Percentiles rank a stretch among this genome's conserved stretches.
Conservation (phyloP, 2,797 vertebrate genomes). For the Aldrovandia affinis region DNA sequence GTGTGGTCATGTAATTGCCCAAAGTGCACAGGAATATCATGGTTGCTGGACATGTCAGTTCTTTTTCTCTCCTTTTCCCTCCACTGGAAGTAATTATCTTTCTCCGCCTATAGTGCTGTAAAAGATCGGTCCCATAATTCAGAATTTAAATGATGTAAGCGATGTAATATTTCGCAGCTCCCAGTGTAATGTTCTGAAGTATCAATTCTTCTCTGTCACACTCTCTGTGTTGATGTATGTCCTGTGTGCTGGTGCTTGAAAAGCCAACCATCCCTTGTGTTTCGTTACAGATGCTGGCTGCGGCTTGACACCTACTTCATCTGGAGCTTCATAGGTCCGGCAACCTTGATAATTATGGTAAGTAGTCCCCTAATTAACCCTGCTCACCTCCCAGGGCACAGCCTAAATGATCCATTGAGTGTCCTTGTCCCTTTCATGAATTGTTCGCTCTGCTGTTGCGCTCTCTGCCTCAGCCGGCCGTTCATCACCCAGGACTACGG, state of each 20-base stretch:
- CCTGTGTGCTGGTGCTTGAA: constrained; percentile 68
- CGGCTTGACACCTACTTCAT: constrained; percentile 99
- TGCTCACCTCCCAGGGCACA: constrained; percentile 75
- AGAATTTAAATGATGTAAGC: constrained; percentile 74
- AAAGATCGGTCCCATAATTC: constrained; percentile 73
- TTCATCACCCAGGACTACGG: constrained; percentile 62
- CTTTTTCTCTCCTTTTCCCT: constrained; percentile 52
- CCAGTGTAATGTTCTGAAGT: constrained; percentile 66
- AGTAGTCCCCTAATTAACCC: constrained; percentile 84
- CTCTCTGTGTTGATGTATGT: constrained; percentile 73
- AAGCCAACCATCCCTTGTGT: constrained; percentile 64
- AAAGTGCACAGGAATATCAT: constrained; percentile 48
- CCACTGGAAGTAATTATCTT: constrained; percentile 72
- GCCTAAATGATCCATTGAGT: constrained; percentile 74
- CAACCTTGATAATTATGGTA: constrained; percentile 99
- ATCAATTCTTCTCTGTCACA: constrained; percentile 79
- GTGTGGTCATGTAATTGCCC: constrained; percentile 32
- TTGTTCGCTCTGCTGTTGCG: constrained; percentile 67
- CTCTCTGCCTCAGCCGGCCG: constrained; percentile 57
- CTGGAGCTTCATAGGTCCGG: constrained; percentile 99
- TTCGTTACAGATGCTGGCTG: constrained; percentile 93
- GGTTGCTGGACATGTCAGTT: constrained; percentile 57
- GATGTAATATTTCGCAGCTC: constrained; percentile 79
- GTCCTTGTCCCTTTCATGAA: constrained; percentile 55
- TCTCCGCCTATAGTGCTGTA: constrained; percentile 69